phyloP scores from a whole-genome alignment of 1,140 invertebrate species.

The Lepidurus apus region DNA sequence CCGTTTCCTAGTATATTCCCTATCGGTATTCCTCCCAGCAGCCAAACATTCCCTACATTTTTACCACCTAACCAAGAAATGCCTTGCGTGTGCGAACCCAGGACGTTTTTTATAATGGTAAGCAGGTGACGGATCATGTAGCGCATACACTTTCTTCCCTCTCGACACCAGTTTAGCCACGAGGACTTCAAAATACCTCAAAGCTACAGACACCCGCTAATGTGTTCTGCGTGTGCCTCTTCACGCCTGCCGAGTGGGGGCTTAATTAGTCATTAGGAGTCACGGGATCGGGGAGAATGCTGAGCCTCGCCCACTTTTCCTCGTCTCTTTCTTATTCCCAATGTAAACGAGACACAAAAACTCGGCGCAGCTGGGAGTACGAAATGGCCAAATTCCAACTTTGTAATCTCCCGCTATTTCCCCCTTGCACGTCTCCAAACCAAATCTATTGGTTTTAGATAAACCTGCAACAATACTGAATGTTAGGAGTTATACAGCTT shows the following conservation, averaged over 20 bases:
- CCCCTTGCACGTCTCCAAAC: too few relatives aligned
- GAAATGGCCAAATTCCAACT: neutral
- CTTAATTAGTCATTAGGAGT: neutral
- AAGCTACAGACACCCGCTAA: neutral
- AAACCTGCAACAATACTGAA: too few relatives aligned
- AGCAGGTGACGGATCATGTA: neutral
- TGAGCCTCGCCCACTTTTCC: neutral
- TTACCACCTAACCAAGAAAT: neutral
- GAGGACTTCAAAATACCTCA: neutral
- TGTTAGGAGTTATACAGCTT: too few relatives aligned
- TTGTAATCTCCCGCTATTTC: neutral
- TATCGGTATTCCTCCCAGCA: neutral
- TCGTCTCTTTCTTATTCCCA: neutral
- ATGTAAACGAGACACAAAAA: neutral
- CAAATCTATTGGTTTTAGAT: too few relatives aligned
- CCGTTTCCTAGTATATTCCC: neutral
- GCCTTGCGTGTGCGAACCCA: neutral
- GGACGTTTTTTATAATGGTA: neutral
- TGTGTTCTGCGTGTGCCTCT: slow-evolving; percentile 5
- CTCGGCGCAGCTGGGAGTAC: neutral
- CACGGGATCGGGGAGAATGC: neutral
- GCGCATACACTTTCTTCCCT: neutral
- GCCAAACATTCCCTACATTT: neutral
- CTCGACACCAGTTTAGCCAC: neutral
- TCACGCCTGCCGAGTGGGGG: neutral